Conservation (phyloP, 1,140 invertebrate genomes). For the Lerema accius region DNA sequence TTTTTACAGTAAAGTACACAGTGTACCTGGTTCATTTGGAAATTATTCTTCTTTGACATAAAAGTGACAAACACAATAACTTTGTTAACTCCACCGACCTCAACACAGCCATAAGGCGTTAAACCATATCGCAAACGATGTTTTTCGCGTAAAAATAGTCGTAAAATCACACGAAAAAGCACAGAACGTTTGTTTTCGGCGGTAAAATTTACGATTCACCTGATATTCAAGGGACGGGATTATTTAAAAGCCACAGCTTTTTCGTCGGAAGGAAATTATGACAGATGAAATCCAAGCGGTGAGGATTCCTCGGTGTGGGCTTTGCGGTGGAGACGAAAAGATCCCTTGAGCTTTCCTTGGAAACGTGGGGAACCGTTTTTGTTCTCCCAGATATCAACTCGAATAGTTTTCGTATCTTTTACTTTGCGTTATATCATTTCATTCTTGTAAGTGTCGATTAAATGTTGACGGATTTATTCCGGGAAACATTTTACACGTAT, state of each 20-base stretch:
- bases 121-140: constrained; percentile 42
- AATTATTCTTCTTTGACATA: no score
- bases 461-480: background rate
- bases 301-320: constrained; percentile 64
- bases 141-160: constrained; percentile 44
- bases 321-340: constrained; percentile 52
- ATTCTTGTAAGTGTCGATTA: constrained; percentile 15
- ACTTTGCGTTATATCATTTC: constrained; percentile 8
- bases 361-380: constrained; percentile 43
- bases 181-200: constrained; percentile 27
- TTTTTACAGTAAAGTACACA: background rate
- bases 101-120: constrained; percentile 40
- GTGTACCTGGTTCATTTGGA: no score
- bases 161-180: constrained; percentile 44
- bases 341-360: constrained; percentile 66
- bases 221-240: constrained; percentile 41
- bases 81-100: background rate
- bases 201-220: constrained; percentile 32
- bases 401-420: constrained; percentile 29
- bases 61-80: no score
- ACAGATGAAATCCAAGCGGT: constrained; percentile 70
- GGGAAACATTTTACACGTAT: background rate
- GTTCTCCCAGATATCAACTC: constrained; percentile 21
- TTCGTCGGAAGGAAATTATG: constrained; percentile 67
- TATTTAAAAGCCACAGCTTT: constrained; percentile 59